Conservation (phyloP, 2,797 vertebrate species). For the Anas georgica region DNA sequence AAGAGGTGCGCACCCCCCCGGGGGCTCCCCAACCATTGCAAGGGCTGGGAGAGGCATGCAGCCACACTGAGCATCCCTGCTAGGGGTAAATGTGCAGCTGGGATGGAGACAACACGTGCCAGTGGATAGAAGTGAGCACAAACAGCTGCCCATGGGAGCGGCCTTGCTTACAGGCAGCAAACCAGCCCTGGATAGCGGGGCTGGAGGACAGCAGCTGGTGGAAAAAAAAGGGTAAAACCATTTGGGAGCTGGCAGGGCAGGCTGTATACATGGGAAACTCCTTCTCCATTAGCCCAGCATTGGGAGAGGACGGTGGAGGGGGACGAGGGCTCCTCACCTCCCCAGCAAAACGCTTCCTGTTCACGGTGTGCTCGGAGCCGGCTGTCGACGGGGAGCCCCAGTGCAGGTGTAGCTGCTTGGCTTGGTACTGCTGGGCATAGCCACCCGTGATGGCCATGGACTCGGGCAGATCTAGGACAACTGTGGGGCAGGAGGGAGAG, state of each 20-base stretch:
- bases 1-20: not conserved
- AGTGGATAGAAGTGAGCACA: not conserved
- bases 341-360: slow-evolving; percentile 76
- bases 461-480: slow-evolving; percentile 68
- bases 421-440: slow-evolving; percentile 75
- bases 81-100: not conserved
- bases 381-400: slow-evolving; percentile 76
- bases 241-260: not conserved
- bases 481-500: slow-evolving; percentile 47
- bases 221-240: not conserved
- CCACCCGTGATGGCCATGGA: slow-evolving; percentile 69
- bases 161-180: not conserved
- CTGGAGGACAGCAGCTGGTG: not conserved
- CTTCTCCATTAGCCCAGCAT: not conserved
- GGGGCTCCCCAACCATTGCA: not conserved
- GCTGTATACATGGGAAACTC: slow-evolving; percentile 47
- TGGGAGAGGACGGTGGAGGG: fast-evolving
- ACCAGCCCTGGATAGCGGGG: not conserved
- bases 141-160: not conserved
- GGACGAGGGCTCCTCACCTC: slow-evolving; percentile 75
- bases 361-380: slow-evolving; percentile 84
- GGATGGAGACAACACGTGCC: not conserved
- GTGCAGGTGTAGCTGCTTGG: slow-evolving; percentile 85
- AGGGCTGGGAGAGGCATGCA: not conserved
- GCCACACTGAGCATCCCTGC: fast-evolving